These are phyloP conservation scores for Poeciliopsis infans DNA, from an alignment of 2,797 vertebrate genomes.

Conservation along the genomic window DNA sequence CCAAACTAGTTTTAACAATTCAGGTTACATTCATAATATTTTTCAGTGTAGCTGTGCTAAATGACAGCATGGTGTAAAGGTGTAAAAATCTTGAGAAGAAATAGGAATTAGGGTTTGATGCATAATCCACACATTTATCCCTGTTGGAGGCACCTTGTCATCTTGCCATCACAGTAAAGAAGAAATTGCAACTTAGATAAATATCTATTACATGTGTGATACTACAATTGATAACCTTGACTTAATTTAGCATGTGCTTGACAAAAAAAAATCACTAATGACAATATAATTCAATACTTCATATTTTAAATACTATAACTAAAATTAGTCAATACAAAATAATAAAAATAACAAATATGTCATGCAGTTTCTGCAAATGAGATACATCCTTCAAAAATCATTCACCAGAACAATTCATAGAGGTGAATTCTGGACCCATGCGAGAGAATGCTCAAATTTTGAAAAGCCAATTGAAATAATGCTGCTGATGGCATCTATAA, in stretches of 20 bases:
- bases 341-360: no score
- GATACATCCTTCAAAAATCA: not conserved
- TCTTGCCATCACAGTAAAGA: not conserved
- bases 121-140: not conserved
- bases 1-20: not conserved
- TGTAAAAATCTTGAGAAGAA: not conserved
- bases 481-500: not conserved
- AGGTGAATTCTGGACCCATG: not conserved
- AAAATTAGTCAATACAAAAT: not conserved
- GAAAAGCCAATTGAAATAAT: slow-evolving; percentile 9
- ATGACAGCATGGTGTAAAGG: not conserved
- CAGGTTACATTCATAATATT: not conserved
- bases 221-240: not conserved
- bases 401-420: not conserved
- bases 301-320: not conserved
- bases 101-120: not conserved
- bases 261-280: not conserved
- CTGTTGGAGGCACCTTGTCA: not conserved
- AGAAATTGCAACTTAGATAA: not conserved
- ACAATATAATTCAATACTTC: not conserved
- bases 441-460: not conserved
- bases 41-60: not conserved
- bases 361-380: not conserved
- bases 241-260: not conserved
- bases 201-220: not conserved